Evolutionary conservation across 2,113 vertebrate genomes (phyloP), one percentile per base, ranked within the genome.

Genomic region (Dendrocopos noguchii): DNA sequence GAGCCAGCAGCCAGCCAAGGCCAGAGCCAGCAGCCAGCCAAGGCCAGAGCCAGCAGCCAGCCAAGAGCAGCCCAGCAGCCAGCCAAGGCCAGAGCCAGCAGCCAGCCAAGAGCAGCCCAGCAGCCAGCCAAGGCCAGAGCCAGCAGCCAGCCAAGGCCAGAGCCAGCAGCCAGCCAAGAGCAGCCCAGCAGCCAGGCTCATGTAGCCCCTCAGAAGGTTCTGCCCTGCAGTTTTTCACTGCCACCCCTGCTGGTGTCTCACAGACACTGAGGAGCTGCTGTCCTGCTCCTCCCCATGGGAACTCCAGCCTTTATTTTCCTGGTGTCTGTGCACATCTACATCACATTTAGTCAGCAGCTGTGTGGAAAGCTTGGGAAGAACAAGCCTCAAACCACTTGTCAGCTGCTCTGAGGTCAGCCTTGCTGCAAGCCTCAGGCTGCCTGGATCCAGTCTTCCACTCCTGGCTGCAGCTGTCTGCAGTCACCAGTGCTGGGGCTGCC

Each of bases 321-420:
- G 22, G 6, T 87, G 64, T 55, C 70, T 91, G 15, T 47, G 47
- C 24, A 60, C 12, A 36, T 7, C 42, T 67, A 56, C 17, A 73
- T 44, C 68, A 70, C 85, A 53, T 53, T 70, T 79, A 92, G 79
- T 80, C 82, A 87, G 44, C 83, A 61, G 2, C 63, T 67, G 89
- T 65, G 79, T 77, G 82, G 91, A 91, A 95, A 83, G 34, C 70
- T 68, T 31, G 39, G 16, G 27, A 84, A 59, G 64, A 91, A 53
- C 59, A 68, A 73, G 34, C 79, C 80, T 2, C 18, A 75, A 64
- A 75, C 44, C 76, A 91, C 65, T 33, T 71, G 39, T 88, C 36
- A 77, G 61, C 33, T 71, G 83, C 12, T 71, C 19, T 83, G 90
- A 85, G 70, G 65, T 90, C 64, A 53, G 6, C 29, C 36, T 65